Percentiles rank a stretch among this genome's conserved stretches.
Conservation (phyloP, 1,140 invertebrate species). For the Solenopsis fugax region DNA sequence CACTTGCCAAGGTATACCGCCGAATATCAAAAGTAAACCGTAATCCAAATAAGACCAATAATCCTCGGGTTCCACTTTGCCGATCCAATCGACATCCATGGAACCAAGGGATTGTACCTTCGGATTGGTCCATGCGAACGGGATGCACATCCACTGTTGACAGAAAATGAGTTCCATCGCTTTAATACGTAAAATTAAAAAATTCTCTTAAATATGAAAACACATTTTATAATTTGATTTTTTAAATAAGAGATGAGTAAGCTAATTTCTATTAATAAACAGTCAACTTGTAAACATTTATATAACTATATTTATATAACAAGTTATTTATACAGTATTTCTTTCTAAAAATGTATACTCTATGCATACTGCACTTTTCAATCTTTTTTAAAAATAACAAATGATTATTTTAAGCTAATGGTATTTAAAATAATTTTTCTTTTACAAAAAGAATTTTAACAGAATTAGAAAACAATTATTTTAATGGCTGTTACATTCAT, state of each 20-base stretch:
- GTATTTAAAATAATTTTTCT: neutral
- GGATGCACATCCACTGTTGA: constrained; percentile 97
- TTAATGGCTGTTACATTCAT: neutral
- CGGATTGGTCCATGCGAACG: constrained; percentile 96
- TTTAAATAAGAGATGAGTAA: neutral
- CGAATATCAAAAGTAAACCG: constrained; percentile 96
- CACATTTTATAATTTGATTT: neutral
- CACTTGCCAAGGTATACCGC: constrained; percentile 99
- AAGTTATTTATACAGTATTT: no score
- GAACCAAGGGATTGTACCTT: constrained; percentile 93
- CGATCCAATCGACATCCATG: constrained; percentile 97
- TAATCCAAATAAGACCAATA: constrained; percentile 96
- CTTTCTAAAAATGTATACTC: neutral
- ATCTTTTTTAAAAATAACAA: neutral
- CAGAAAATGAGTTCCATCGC: constrained; percentile 15
- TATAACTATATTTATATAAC: no score
- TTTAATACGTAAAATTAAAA: neutral
- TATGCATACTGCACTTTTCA: neutral
- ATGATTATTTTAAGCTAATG: neutral
- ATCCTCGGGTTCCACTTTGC: constrained; percentile 90
- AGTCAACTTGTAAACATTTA: neutral
- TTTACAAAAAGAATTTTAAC: neutral
- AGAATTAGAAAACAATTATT: neutral
- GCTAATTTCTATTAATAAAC: neutral
- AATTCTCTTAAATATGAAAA: neutral